A percentile compares a stretch with the other conserved stretches of the same genome.
phyloP scores from a whole-genome alignment of 2,113 vertebrate genomes.

The Neodon shergylaensis region DNA sequence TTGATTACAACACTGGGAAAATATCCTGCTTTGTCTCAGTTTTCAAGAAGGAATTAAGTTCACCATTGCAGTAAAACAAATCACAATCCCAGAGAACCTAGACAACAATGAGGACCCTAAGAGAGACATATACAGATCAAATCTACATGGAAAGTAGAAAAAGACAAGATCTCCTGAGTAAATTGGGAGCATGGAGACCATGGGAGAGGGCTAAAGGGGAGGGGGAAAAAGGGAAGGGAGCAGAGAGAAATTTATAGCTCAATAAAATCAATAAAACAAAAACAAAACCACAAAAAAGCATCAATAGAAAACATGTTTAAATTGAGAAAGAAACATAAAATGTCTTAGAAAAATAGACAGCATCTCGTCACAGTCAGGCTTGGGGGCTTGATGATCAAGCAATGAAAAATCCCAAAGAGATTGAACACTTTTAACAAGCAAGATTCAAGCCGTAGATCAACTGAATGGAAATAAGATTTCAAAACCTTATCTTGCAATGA shows the following conservation, averaged over 20 bases:
- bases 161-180: too few relatives aligned
- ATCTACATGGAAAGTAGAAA: too few relatives aligned
- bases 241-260: too few relatives aligned
- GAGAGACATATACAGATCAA: too few relatives aligned
- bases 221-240: too few relatives aligned
- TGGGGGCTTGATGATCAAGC: not conserved
- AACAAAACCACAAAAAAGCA: not conserved
- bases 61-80: not conserved
- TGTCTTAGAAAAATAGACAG: not conserved
- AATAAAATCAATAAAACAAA: not conserved
- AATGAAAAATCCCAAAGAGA: not conserved
- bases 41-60: not conserved
- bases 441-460: not conserved
- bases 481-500: not conserved
- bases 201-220: too few relatives aligned
- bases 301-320: not conserved
- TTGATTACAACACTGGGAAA: not conserved
- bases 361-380: not conserved
- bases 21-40: not conserved
- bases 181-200: too few relatives aligned
- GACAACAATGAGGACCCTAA: too few relatives aligned
- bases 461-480: not conserved
- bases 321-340: not conserved
- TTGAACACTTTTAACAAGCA: not conserved
- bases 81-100: too few relatives aligned